These are phyloP conservation scores for Anadara kagoshimensis DNA, from an alignment of 1,140 invertebrate species.

Conservation along the genomic window DNA sequence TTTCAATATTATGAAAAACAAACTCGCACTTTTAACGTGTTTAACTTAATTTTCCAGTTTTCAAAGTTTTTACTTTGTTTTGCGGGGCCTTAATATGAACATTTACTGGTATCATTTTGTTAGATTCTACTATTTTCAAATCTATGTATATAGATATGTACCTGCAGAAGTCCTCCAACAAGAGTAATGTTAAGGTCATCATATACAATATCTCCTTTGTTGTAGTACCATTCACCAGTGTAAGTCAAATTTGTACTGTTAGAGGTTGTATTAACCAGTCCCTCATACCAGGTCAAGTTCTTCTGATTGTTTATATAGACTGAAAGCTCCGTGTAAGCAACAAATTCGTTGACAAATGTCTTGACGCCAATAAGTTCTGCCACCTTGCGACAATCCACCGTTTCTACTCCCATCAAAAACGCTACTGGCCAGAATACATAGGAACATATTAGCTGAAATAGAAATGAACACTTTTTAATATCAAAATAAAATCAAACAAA, in stretches of 20 bases:
- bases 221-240: not conserved
- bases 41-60: no score
- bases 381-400: conserved; percentile 61
- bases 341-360: conserved; percentile 71
- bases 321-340: conserved; percentile 52
- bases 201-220: conserved; percentile 18
- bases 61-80: no score
- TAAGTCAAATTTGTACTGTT: not conserved
- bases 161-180: conserved; percentile 53
- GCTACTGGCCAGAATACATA: conserved; percentile 69
- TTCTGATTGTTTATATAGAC: conserved; percentile 7
- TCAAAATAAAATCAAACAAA: no score
- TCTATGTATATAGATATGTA: not conserved
- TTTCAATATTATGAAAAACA: no score
- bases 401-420: conserved; percentile 63
- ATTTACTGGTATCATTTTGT: no score
- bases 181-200: conserved; percentile 45
- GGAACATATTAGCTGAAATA: conserved; percentile 65
- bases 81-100: no score
- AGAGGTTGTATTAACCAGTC: conserved; percentile 37
- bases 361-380: conserved; percentile 69
- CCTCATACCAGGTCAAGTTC: conserved; percentile 43
- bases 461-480: no score
- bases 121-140: no score
- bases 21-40: no score